Evolutionary conservation across 2,113 vertebrate genomes (phyloP).

Genomic region (Eira barbara): DNA sequence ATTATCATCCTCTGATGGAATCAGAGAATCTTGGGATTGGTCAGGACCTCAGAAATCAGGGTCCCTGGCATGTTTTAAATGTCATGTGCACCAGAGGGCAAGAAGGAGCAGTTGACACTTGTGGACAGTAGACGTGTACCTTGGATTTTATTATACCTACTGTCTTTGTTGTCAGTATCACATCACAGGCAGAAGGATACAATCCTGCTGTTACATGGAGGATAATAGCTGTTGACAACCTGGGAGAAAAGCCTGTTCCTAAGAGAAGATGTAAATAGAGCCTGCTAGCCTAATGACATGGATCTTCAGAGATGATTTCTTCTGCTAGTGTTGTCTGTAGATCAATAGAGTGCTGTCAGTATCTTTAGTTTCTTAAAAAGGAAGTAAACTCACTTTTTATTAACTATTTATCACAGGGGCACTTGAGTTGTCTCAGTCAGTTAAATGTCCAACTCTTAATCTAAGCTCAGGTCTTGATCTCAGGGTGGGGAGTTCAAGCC

Average conservation of each 20-base stretch:
- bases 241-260: neutral
- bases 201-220: neutral
- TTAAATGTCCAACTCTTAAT: neutral
- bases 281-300: neutral
- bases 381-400: neutral
- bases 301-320: neutral
- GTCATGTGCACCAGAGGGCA: neutral
- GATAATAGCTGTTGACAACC: neutral
- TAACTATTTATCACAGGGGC: neutral
- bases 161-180: neutral
- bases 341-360: neutral
- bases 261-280: neutral
- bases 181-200: neutral
- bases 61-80: neutral
- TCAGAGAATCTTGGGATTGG: neutral
- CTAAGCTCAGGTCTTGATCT: neutral
- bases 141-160: neutral
- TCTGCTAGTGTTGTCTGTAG: neutral
- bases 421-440: neutral
- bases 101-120: neutral
- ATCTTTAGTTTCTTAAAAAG: conserved; percentile 13
- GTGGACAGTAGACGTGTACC: neutral
- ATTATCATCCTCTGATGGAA: neutral
- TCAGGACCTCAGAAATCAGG: neutral
- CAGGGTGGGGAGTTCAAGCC: neutral